Evolutionary conservation across 2,797 vertebrate species (phyloP), one percentile per base, ranked within the genome.

Genomic region (Paedocypris micromegethes): DNA sequence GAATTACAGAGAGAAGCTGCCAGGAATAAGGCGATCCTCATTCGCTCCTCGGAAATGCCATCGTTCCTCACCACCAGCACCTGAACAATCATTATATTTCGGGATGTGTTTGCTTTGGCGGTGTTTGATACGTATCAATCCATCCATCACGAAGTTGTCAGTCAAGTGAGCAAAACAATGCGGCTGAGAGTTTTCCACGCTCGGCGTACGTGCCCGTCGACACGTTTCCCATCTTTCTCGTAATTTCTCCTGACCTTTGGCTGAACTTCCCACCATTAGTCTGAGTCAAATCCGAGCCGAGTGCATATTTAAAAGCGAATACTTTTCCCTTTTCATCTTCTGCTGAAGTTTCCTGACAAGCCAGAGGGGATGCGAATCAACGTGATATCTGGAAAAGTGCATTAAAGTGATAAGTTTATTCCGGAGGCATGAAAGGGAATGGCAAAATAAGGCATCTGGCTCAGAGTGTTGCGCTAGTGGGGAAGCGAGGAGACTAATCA

Each of bases 341-440:
- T 75, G 80, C 83, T 84, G 79, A 85, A 84, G 84, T 84, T 87
- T 87, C 82, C 82, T 82, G 86, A 86, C 78, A 77, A 62, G 86
- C 87, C 81, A 67, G 76, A 72, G 85, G 85, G 84, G 83, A 80
- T 79, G 82, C 66, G 85, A 87, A 84, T 87, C 84, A 80, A 78
- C 81, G 81, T 72, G 83, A 83, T 85, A 88, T 87, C 83, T 85
- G 80, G 80, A 78, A 82, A 85, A 79, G 73, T 83, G 83, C 63
- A 83, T 87, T 85, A 85, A 86, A 85, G 83, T 81, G 84, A 87
- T 88, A 86, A 85, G 79, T 87, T 85, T 86, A 88, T 90, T 89
- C 85, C 75, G 83, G 75, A 69, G 84, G 87, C 86, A 85, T 90
- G 87, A 91, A 88, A 91, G 86, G 74, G 86, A 88, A 89, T 89